Evolutionary conservation across 2,113 vertebrate species (phyloP).

Genomic region (Cettia cetti): DNA sequence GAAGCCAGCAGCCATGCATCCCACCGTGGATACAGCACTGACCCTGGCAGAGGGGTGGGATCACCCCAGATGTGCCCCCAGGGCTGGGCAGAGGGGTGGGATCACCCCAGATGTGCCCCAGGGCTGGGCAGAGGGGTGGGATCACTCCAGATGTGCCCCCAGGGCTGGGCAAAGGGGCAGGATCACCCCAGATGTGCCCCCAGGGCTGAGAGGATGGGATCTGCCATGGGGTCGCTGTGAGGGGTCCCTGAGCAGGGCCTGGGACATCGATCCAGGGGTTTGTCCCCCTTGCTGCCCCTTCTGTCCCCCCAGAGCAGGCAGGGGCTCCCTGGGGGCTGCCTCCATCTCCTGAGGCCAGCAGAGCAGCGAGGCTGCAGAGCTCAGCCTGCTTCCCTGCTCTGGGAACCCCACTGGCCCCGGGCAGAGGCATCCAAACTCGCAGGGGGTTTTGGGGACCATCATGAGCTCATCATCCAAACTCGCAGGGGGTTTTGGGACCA

Average conservation of each 20-base stretch:
- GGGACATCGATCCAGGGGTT: neutral
- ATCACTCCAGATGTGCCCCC: neutral
- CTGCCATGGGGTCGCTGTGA: rapidly evolving
- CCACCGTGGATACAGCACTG: rapidly evolving
- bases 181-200: neutral
- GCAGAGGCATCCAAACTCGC: neutral
- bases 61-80: neutral
- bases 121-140: neutral
- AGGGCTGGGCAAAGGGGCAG: neutral
- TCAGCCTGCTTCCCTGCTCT: neutral
- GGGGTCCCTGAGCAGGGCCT: neutral
- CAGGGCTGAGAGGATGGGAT: neutral
- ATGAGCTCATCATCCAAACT: neutral
- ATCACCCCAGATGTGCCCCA: neutral
- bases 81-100: neutral
- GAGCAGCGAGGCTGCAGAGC: too few species aligned
- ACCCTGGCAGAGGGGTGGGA: neutral
- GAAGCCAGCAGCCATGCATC: neutral
- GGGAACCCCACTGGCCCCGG: neutral
- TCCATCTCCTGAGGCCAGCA: neutral
- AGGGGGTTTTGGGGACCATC: neutral
- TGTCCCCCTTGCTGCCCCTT: neutral
- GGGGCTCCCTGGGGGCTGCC: neutral
- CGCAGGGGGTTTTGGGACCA: neutral
- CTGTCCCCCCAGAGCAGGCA: neutral